Conservation (phyloP, 2,888 invertebrate genomes). For the Platerodrilus igneus region DNA sequence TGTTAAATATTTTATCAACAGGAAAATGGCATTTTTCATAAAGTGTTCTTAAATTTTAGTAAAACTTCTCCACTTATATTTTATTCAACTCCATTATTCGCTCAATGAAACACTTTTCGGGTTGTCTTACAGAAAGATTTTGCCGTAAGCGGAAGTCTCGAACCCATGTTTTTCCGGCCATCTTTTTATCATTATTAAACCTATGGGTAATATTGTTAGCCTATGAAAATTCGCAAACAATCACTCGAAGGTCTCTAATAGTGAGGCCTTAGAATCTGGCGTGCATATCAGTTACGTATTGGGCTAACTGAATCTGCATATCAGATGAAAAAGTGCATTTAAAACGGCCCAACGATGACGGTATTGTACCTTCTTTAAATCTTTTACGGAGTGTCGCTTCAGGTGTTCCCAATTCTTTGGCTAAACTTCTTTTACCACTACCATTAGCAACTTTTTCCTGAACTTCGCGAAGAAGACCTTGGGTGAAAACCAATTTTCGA, state of each 20-base stretch:
- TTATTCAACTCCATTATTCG: slow-evolving; percentile 4
- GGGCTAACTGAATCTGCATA: not conserved
- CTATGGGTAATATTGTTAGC: slow-evolving; percentile 1
- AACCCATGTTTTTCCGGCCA: slow-evolving; percentile 1
- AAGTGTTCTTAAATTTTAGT: not conserved
- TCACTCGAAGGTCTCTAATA: not conserved
- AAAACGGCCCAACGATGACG: not conserved
- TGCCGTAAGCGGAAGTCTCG: slow-evolving; percentile 1
- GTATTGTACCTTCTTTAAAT: not conserved
- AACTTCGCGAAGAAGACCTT: too few relatives aligned
- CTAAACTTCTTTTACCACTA: slow-evolving; percentile 1
- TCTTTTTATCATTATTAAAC: not conserved
- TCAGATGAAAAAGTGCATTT: not conserved
- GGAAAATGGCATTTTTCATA: not conserved
- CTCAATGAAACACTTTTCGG: not conserved
- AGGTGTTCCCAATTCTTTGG: not conserved
- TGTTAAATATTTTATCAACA: not conserved
- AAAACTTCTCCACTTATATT: not conserved
- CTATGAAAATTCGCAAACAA: slow-evolving; percentile 1
- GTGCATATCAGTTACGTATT: slow-evolving; percentile 1
- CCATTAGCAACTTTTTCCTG: too few relatives aligned
- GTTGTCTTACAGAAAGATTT: not conserved
- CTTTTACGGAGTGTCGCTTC: slow-evolving; percentile 4
- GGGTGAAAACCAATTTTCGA: too few relatives aligned
- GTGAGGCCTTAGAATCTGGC: slow-evolving; percentile 3